A percentile compares a stretch with the other conserved stretches of the same genome.
These are phyloP conservation scores for Microplitis mediator DNA, from an alignment of 1,140 invertebrate species.

Conservation along the genomic window DNA sequence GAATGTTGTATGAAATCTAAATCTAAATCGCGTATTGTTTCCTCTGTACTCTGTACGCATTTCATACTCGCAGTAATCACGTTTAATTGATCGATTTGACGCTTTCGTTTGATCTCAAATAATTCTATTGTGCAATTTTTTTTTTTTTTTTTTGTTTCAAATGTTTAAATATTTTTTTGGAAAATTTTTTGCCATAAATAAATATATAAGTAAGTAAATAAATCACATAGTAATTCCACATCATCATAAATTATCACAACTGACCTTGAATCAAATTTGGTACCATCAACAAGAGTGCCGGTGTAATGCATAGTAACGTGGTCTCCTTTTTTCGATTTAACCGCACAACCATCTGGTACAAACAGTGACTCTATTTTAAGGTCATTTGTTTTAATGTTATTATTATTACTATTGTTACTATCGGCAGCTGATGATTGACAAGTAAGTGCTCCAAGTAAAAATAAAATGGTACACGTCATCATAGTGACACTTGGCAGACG, in stretches of 20 bases:
- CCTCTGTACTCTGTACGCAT: too few species aligned
- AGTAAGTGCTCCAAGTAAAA: conserved; percentile 7
- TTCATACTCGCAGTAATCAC: too few species aligned
- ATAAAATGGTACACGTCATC: conserved; percentile 39
- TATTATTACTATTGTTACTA: background rate
- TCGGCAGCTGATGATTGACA: conserved; percentile 41
- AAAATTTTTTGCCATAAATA: too few species aligned
- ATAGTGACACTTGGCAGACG: conserved; percentile 10
- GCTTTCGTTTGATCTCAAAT: too few species aligned
- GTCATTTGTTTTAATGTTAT: conserved; percentile 43
- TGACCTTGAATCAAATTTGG: conserved; percentile 93
- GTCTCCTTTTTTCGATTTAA: conserved; percentile 84
- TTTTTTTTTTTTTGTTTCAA: too few species aligned
- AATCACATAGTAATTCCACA: too few species aligned
- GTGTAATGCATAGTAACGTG: conserved; percentile 94
- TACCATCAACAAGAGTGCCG: conserved; percentile 84
- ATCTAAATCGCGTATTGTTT: too few species aligned
- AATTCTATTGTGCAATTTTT: too few species aligned
- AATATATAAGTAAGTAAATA: too few species aligned
- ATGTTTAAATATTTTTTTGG: too few species aligned
- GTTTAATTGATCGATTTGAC: too few species aligned
- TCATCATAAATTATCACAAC: conserved; percentile 36
- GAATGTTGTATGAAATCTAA: too few species aligned
- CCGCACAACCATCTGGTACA: conserved; percentile 79
- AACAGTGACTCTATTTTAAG: conserved; percentile 83